Evolutionary conservation across 2,113 vertebrate species (phyloP).

Genomic region (Terrapene triunguis): DNA sequence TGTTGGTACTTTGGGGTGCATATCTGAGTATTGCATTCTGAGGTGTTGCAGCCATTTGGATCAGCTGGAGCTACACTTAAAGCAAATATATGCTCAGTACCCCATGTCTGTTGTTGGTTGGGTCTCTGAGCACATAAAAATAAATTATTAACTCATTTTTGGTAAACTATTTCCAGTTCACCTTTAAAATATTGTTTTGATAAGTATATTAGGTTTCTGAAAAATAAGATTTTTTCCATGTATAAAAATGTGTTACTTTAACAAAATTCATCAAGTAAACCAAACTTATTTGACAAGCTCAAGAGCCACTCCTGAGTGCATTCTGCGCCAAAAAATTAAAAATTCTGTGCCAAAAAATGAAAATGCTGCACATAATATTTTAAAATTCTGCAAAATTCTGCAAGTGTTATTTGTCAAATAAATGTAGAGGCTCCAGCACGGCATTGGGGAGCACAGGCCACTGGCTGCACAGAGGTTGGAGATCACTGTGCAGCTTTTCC

Average conservation of each 20-base stretch:
- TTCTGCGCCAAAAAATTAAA: no score
- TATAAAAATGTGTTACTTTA: not conserved
- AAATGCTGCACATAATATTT: no score
- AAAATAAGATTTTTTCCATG: not conserved
- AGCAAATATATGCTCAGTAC: not conserved
- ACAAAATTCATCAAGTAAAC: not conserved
- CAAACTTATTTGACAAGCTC: slow-evolving; percentile 11
- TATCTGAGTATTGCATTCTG: not conserved
- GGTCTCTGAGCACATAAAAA: not conserved
- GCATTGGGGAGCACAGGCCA: no score
- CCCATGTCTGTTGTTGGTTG: not conserved
- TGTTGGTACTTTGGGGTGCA: not conserved
- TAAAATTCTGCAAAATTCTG: no score
- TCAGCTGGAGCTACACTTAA: not conserved
- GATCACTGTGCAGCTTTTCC: no score
- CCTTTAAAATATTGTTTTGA: not conserved
- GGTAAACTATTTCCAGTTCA: not conserved
- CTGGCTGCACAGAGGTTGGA: no score
- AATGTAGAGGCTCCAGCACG: no score
- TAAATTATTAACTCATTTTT: not conserved
- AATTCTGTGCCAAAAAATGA: no score
- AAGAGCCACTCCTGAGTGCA: no score
- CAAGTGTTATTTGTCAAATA: no score
- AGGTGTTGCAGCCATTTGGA: not conserved
- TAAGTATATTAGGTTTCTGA: not conserved